Evolutionary conservation across 1,140 invertebrate species (phyloP).

Genomic region (Tetramorium simillimum): DNA sequence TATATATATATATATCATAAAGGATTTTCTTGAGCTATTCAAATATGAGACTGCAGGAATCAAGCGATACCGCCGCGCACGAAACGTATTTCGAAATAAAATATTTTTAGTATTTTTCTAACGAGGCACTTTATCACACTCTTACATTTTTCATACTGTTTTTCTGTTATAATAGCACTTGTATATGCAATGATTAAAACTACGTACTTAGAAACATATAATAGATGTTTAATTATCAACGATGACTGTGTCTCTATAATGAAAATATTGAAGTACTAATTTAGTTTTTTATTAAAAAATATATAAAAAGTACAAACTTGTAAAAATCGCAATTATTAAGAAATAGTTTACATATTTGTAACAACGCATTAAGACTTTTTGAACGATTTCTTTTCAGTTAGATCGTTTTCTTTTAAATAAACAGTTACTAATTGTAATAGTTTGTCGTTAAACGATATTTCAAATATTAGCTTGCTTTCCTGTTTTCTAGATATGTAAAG

Average conservation of each 20-base stretch:
- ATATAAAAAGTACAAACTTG: neutral
- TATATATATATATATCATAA: slow-evolving; percentile 9
- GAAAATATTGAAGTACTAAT: neutral
- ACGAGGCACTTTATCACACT: neutral
- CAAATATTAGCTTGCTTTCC: neutral
- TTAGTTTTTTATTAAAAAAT: neutral
- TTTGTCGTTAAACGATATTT: neutral
- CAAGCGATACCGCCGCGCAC: neutral
- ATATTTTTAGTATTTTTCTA: slow-evolving; percentile 5
- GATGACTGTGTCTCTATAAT: neutral
- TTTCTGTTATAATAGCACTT: neutral
- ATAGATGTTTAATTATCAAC: neutral
- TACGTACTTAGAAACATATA: neutral
- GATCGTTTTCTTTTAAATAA: neutral
- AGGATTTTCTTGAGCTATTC: slow-evolving; percentile 49
- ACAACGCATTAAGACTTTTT: neutral
- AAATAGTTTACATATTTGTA: neutral
- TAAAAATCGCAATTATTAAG: neutral
- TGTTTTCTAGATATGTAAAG: neutral
- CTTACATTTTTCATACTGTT: neutral
- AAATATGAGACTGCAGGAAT: slow-evolving; percentile 15
- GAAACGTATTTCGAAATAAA: slow-evolving; percentile 23
- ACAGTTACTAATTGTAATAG: neutral
- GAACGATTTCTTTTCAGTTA: neutral
- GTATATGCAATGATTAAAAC: neutral